A percentile compares a stretch with the other conserved stretches of the same genome.
Conservation (phyloP, 2,888 invertebrate genomes). For the Scelioninae gen. 1 region DNA sequence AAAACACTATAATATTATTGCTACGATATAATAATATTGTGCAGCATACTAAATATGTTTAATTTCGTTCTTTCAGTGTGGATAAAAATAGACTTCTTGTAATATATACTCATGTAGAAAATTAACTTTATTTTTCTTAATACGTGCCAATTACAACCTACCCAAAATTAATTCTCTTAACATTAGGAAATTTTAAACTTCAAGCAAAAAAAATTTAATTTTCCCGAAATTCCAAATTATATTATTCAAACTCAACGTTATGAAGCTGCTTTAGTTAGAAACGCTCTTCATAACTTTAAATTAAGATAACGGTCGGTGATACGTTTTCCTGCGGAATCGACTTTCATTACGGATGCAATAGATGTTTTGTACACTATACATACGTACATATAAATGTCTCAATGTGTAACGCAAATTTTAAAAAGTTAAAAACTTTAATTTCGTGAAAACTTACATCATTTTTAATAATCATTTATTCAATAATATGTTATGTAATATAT, state of each 20-base stretch:
- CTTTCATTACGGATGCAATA: constrained; percentile 23
- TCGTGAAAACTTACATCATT: too few relatives aligned
- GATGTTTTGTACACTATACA: neutral
- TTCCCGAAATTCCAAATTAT: constrained; percentile 1
- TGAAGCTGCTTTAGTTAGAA: neutral
- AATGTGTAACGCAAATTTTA: too few relatives aligned
- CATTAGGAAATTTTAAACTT: neutral
- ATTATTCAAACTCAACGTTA: constrained; percentile 33
- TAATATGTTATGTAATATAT: too few relatives aligned
- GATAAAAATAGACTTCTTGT: constrained; percentile 10
- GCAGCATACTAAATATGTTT: too few relatives aligned
- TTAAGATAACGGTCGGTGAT: constrained; percentile 36
- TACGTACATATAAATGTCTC: too few relatives aligned
- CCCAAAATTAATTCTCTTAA: constrained; percentile 10
- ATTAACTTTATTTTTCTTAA: constrained; percentile 16
- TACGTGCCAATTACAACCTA: constrained; percentile 3
- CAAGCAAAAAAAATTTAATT: constrained; percentile 39
- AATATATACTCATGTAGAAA: constrained; percentile 29
- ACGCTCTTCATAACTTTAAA: constrained; percentile 32
- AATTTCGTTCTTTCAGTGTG: too few relatives aligned
- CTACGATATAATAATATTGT: too few relatives aligned
- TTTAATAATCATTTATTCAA: too few relatives aligned
- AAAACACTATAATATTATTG: too few relatives aligned
- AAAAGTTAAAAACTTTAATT: too few relatives aligned
- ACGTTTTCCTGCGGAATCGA: constrained; percentile 22